A percentile compares a stretch with the other conserved stretches of the same genome.
These are phyloP conservation scores for Drosophila ogumai DNA, from an alignment of 1,140 invertebrate genomes.

Conservation along the genomic window DNA sequence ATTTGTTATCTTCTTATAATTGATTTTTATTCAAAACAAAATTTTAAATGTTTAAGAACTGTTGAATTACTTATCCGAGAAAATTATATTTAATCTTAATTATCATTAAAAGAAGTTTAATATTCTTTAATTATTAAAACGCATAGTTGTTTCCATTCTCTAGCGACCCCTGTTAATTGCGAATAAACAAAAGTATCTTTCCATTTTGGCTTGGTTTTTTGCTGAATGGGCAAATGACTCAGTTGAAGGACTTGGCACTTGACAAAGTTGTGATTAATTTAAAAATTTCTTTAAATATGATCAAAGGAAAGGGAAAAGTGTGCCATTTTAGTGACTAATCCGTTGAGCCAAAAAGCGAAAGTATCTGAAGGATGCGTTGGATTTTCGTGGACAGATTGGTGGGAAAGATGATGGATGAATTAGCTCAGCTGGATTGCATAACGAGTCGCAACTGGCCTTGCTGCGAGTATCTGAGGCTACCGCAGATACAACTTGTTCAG, in stretches of 20 bases:
- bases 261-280: slow-evolving; percentile 33
- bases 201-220: slow-evolving; percentile 11
- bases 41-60: neutral
- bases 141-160: neutral
- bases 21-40: too few species aligned
- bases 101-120: too few species aligned
- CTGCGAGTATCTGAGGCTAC: neutral
- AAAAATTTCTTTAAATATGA: slow-evolving; percentile 28
- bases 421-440: slow-evolving; percentile 40
- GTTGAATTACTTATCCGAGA: neutral
- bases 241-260: slow-evolving; percentile 39
- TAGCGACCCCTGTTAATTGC: slow-evolving; percentile 7
- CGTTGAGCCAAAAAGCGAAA: slow-evolving; percentile 29
- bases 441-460: slow-evolving; percentile 45
- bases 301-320: slow-evolving; percentile 27
- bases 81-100: too few species aligned
- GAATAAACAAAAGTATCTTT: slow-evolving; percentile 14
- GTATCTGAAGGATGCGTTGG: slow-evolving; percentile 30
- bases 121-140: neutral
- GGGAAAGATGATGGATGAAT: slow-evolving; percentile 34
- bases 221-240: slow-evolving; percentile 34
- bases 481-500: slow-evolving; percentile 30
- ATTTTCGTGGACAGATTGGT: slow-evolving; percentile 21
- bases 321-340: slow-evolving; percentile 44
- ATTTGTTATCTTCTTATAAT: too few species aligned